phyloP scores from a whole-genome alignment of 2,113 vertebrate genomes.

The Macrotus californicus region DNA sequence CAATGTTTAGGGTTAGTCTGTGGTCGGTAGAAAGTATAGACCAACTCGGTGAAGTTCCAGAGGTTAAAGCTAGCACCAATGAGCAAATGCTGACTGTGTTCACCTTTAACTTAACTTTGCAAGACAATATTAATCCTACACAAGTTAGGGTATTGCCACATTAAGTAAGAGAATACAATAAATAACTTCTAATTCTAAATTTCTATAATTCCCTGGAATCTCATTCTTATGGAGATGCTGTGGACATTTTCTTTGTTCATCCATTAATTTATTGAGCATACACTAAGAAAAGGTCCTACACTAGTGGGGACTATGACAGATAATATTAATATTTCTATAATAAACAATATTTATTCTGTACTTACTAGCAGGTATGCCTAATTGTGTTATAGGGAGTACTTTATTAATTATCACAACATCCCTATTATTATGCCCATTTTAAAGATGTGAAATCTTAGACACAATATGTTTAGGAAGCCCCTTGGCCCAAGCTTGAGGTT shows the following conservation, averaged over 20 bases:
- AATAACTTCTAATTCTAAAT: neutral
- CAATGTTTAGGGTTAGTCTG: neutral
- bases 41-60: neutral
- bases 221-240: neutral
- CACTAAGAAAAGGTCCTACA: neutral
- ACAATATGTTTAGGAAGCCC: neutral
- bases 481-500: neutral
- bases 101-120: neutral
- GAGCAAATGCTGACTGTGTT: neutral
- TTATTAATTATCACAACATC: neutral
- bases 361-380: neutral
- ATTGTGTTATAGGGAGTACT: neutral
- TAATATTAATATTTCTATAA: neutral
- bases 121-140: neutral
- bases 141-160: neutral
- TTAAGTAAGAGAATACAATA: neutral
- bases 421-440: neutral
- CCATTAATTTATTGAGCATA: neutral
- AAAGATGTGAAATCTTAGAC: neutral
- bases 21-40: neutral
- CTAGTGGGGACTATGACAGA: neutral
- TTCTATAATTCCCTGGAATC: neutral
- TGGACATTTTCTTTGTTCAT: neutral
- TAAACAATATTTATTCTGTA: neutral
- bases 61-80: neutral